Base-by-base conservation (phyloP, 2,888 invertebrate species). In the Panopea generosa region DNA sequence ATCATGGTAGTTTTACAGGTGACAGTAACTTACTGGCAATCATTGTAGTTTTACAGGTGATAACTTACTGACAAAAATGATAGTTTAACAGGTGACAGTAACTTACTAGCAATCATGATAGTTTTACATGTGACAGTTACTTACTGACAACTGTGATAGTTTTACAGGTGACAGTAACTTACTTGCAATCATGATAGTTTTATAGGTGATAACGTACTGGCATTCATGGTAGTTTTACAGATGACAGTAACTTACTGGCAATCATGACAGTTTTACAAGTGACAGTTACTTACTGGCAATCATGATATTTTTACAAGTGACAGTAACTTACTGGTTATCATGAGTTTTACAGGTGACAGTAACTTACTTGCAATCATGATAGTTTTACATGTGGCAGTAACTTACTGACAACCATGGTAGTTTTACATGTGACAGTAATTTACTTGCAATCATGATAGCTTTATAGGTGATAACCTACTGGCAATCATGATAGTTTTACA, bases 311-410 rank as follows among this genome's bases (percentile, higher is more conserved):
- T 40, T 16, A 40, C 16, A 7, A 40, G 40, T 40, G 16, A 40
- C 7, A 40, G 40, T 16, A 40, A 40, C 16, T n/a, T n/a, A n/a
- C n/a, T n/a, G n/a, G n/a, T n/a, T n/a, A n/a, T n/a, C n/a, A n/a
- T n/a, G n/a, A n/a, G n/a, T n/a, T n/a, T n/a, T n/a, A n/a, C n/a
- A n/a, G n/a, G n/a, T n/a, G n/a, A n/a, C n/a, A n/a, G 24, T 22
- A 7, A 94, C 95, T 94, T 94, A 96, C 96, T 96, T 81, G 96
- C 96, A 85, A 96, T 95, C 94, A 96, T 95, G 89, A 96, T 95
- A 50, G 96, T 96, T 11, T 40, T 16, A 40, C 16, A 7, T 11
- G 40, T 40, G 16, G 16, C 7, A 40, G 40, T 16, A 40, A 40
- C 16, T n/a, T n/a, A n/a, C n/a, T n/a, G n/a, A n/a, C n/a, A n/a